phyloP scores from a whole-genome alignment of 2,888 invertebrate species.

The Tiphia femorata region DNA sequence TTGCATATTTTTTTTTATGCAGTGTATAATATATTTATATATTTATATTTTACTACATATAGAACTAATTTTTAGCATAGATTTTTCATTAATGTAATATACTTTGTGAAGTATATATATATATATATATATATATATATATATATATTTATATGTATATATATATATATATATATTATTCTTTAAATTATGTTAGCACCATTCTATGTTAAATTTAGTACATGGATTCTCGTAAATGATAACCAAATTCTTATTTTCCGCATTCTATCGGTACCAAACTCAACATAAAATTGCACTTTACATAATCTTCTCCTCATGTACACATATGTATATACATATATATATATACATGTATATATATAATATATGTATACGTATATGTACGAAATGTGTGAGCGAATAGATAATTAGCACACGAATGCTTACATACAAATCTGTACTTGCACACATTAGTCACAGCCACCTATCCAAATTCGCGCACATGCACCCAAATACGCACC shows the following conservation, averaged over 20 bases:
- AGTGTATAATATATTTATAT: conserved; percentile 55
- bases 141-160: conserved; percentile 34
- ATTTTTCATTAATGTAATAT: conserved; percentile 51
- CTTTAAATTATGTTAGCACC: conserved; percentile 40
- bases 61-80: conserved; percentile 56
- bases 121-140: conserved; percentile 15
- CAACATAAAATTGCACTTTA: conserved; percentile 50
- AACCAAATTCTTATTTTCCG: conserved; percentile 14
- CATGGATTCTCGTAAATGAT: conserved; percentile 31
- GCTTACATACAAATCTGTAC: conserved; percentile 36
- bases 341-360: conserved; percentile 9
- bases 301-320: conserved; percentile 20
- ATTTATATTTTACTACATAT: conserved; percentile 50
- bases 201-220: conserved; percentile 54
- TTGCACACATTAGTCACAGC: conserved; percentile 64
- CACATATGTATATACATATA: conserved; percentile 12
- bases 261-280: conserved; percentile 37
- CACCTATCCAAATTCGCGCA: conserved; percentile 56
- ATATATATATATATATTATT: conserved; percentile 36
- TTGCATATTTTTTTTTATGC: conserved; percentile 37
- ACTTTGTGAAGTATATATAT: conserved; percentile 45
- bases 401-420: conserved; percentile 31
- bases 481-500: conserved; percentile 35
- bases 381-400: conserved; percentile 26
- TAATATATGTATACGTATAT: conserved; percentile 38